Percentiles rank a stretch among this genome's conserved stretches.
Evolutionary conservation across 2,888 invertebrate species (phyloP).

Genomic region (Pherbina coryleti): DNA sequence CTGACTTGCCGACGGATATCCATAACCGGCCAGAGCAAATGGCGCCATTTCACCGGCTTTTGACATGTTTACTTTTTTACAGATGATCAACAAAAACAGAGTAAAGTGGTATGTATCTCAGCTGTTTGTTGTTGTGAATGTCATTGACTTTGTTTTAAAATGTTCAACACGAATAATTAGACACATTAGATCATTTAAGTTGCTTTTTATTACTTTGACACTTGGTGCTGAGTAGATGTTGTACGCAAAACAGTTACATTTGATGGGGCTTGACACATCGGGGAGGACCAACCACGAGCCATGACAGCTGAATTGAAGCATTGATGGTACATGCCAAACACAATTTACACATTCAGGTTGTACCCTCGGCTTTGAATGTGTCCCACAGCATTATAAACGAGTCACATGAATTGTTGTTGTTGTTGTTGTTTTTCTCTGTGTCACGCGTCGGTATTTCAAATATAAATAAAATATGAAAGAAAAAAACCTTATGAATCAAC

Average conservation of each 20-base stretch:
- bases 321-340: not conserved
- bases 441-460: not conserved
- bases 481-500: too few relatives aligned
- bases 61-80: not conserved
- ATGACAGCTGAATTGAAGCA: not conserved
- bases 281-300: not conserved
- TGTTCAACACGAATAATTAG: not conserved
- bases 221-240: not conserved
- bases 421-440: not conserved
- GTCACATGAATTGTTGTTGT: not conserved
- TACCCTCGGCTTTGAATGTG: not conserved
- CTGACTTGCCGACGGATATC: slow-evolving; percentile 54
- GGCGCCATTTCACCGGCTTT: slow-evolving; percentile 46
- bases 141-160: not conserved
- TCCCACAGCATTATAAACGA: not conserved
- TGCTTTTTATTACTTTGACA: not conserved
- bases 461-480: too few relatives aligned
- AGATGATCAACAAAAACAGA: too few relatives aligned
- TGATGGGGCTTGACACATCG: not conserved
- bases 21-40: slow-evolving; percentile 49
- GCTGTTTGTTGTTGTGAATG: not conserved
- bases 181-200: not conserved
- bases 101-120: not conserved
- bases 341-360: not conserved
- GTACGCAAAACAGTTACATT: slow-evolving; percentile 1